Conservation (phyloP, 2,888 invertebrate species). For the Schizaphis graminum region DNA sequence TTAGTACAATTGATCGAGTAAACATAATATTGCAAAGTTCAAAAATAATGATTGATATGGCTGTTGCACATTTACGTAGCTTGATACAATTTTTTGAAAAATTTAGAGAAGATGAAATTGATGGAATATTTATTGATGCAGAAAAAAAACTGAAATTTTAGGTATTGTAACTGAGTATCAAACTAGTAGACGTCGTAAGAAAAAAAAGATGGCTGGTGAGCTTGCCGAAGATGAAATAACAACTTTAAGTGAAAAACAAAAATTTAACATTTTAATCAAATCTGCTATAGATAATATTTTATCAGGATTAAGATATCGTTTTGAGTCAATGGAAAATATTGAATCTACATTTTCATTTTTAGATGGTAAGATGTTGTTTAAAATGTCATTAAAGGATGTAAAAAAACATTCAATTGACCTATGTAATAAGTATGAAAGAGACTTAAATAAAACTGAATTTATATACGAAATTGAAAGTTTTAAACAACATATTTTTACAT, state of each 20-base stretch:
- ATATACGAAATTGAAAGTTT: constrained; percentile 5
- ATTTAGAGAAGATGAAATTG: no score
- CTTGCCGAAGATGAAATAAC: no score
- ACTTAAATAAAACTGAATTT: constrained; percentile 5
- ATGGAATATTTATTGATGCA: no score
- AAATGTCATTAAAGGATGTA: not conserved
- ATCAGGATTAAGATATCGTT: not conserved
- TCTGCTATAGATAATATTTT: constrained; percentile 14
- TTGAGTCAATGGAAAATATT: not conserved
- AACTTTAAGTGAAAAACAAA: no score
- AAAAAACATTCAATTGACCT: not conserved
- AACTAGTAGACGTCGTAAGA: no score
- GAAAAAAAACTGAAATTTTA: no score
- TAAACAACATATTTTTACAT: not conserved
- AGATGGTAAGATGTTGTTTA: constrained; percentile 7
- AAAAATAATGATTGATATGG: not conserved
- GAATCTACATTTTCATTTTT: not conserved
- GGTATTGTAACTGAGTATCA: no score
- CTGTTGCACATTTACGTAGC: no score
- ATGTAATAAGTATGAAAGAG: not conserved
- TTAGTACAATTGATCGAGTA: not conserved
- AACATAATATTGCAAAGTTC: not conserved
- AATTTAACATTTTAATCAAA: not conserved
- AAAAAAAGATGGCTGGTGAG: no score
- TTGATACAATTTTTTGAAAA: no score